Percentiles rank a stretch among this genome's conserved stretches.
Evolutionary conservation across 1,140 invertebrate genomes (phyloP).

Genomic region (Bombus polaris): DNA sequence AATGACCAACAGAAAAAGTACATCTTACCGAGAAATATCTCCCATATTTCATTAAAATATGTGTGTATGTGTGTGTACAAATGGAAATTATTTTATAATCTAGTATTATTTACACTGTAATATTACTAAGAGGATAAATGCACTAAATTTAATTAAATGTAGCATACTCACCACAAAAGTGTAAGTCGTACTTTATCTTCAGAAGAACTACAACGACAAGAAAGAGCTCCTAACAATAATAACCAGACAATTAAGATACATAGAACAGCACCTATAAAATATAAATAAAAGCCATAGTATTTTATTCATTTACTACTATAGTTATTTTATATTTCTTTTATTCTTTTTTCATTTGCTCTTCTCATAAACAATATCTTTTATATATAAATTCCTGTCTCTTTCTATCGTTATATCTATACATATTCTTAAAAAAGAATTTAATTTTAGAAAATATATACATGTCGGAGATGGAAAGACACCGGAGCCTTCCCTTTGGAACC

Average conservation of each 20-base stretch:
- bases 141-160: no score
- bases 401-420: neutral
- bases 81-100: no score
- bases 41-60: no score
- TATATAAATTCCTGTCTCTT: no score
- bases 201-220: constrained; percentile 83
- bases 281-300: neutral
- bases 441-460: neutral
- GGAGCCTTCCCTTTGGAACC: no score
- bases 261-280: constrained; percentile 76
- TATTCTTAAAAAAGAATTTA: neutral
- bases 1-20: no score
- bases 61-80: no score
- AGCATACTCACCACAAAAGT: constrained; percentile 78
- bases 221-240: constrained; percentile 81
- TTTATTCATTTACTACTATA: neutral
- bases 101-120: no score
- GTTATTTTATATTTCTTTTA: neutral
- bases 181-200: constrained; percentile 83
- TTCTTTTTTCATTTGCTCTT: no score
- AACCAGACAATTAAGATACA: constrained; percentile 81
- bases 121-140: no score
- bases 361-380: no score
- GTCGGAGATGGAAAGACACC: no score
- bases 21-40: neutral